Base-by-base conservation (phyloP, 2,888 invertebrate species). In the Palloptera scutellata region DNA sequence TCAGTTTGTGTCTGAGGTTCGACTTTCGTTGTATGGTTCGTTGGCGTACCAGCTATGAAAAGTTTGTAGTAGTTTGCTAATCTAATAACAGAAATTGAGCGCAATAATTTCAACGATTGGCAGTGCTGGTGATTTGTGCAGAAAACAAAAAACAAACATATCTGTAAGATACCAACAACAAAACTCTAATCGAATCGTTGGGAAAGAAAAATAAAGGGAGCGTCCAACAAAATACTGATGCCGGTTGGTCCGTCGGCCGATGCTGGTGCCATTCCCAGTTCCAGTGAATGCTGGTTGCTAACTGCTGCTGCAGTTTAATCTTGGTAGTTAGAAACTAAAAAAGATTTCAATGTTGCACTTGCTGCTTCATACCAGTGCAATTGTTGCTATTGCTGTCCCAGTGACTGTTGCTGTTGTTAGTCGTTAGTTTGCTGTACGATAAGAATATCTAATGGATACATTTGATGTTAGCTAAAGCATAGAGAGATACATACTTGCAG, bases 41-140 rank as follows among this genome's bases (percentile, higher is more conserved):
- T n/a, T n/a, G n/a, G n/a, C n/a, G n/a, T n/a, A n/a, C n/a, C n/a
- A n/a, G n/a, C 30, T 30, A 30, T 6, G 30, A 4, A 30, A 30
- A 30, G 30, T 30, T 30, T 30, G 30, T 30, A 30, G 30, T 30
- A 30, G 30, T 30, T 30, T 30, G 75, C 77, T 78, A 80, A 79
- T 80, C 81, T 81, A 79, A 79, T 79, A 79, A 79, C 77, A 79
- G 78, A 79, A 81, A 81, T 79, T 79, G 80, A 79, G 79, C 77
- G 81, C 80, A 79, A 79, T 80, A 80, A 80, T 79, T 79, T 80
- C 66, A 76, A 75, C 78, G 80, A 80, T 79, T 79, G 80, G 78
- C 75, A 77, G 78, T 74, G 77, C 74, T 74, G 79, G 77, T 77
- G 62, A 19, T 48, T 11, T 41, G 54, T 43, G 41, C 19, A 17